A percentile compares a stretch with the other conserved stretches of the same genome.
phyloP scores from a whole-genome alignment of 2,113 vertebrate genomes.

The Mellivora capensis region DNA sequence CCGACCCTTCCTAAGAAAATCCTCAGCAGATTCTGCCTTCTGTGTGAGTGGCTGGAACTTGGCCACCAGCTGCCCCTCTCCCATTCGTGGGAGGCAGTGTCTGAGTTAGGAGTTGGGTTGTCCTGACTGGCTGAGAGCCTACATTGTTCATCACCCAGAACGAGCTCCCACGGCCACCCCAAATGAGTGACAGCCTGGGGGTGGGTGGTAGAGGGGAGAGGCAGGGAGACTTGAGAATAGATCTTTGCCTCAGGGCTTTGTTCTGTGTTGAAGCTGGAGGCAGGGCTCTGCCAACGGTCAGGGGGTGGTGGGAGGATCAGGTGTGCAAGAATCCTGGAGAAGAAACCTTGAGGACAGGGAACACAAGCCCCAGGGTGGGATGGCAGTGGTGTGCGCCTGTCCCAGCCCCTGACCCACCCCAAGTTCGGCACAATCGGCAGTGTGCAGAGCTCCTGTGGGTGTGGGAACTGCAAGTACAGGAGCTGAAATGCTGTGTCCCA shows the following conservation, averaged over 20 bases:
- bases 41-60: background rate
- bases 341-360: background rate
- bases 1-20: background rate
- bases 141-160: background rate
- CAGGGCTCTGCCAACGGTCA: background rate
- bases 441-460: background rate
- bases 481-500: background rate
- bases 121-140: background rate
- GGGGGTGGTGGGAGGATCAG: background rate
- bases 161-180: background rate
- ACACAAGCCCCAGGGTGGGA: background rate
- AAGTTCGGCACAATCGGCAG: background rate
- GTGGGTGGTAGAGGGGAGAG: background rate
- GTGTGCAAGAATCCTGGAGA: background rate
- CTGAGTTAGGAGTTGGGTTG: too few species aligned
- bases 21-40: background rate
- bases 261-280: background rate
- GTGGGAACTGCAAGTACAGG: background rate
- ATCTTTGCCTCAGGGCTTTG: too few species aligned
- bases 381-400: fast-evolving
- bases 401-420: too few species aligned
- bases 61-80: background rate
- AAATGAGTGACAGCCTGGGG: background rate
- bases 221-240: background rate
- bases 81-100: too few species aligned